Conservation (phyloP, 2,888 invertebrate species). For the Geotrupes spiniger region DNA sequence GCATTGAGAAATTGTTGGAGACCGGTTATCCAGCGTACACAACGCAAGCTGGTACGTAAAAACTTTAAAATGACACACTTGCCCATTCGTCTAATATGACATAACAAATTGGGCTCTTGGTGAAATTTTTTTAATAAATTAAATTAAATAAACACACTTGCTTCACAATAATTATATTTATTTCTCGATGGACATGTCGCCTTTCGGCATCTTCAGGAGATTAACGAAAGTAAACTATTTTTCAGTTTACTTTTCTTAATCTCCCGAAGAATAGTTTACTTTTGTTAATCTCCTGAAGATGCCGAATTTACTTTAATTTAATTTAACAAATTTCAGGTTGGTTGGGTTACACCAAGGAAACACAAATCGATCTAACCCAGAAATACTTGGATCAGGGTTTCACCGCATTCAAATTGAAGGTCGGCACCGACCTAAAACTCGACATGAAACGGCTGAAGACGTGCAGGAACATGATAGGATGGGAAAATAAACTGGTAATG, state of each 20-base stretch:
- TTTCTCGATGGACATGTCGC: too few species aligned
- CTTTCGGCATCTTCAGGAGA: too few species aligned
- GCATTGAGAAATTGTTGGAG: slow-evolving; percentile 61
- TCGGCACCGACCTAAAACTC: slow-evolving; percentile 75
- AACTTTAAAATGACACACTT: slow-evolving; percentile 1
- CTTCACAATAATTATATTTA: too few species aligned
- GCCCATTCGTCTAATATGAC: too few species aligned
- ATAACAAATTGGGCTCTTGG: too few species aligned
- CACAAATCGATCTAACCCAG: slow-evolving; percentile 65
- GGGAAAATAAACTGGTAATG: slow-evolving; percentile 67
- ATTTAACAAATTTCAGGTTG: slow-evolving; percentile 61
- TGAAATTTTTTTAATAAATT: too few species aligned
- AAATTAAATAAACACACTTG: too few species aligned
- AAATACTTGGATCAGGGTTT: slow-evolving; percentile 75
- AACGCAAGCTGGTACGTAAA: slow-evolving; percentile 69
- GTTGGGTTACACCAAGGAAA: slow-evolving; percentile 81
- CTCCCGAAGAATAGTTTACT: too few species aligned
- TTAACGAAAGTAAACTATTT: too few species aligned
- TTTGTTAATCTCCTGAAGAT: too few species aligned
- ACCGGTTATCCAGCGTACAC: slow-evolving; percentile 86
- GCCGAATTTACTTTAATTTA: too few species aligned
- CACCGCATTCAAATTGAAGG: slow-evolving; percentile 84
- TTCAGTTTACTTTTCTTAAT: too few species aligned
- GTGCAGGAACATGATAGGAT: slow-evolving; percentile 74
- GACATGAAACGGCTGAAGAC: slow-evolving; percentile 71